A percentile compares a stretch with the other conserved stretches of the same genome.
Evolutionary conservation across 30 jellyfish, hydroid and myxozoan species (phyloP).

Genomic region (Catostylus mosaicus): DNA sequence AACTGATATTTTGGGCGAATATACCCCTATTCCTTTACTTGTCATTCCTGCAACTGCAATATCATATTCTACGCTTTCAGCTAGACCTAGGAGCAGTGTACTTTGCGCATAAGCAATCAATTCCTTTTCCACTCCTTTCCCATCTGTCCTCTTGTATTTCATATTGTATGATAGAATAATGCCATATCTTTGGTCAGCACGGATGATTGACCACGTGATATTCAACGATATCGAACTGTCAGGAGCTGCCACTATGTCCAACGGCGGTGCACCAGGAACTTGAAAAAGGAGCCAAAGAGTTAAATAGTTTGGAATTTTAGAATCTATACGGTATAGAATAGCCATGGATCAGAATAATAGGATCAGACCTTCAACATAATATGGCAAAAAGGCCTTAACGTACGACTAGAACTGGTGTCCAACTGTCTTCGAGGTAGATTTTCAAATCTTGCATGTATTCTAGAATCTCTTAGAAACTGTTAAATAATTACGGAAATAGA

Average conservation of each 20-base stretch:
- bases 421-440: too few relatives aligned
- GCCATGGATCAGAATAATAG: too few relatives aligned
- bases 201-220: slow-evolving; percentile 28
- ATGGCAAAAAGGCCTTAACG: too few relatives aligned
- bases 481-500: too few relatives aligned
- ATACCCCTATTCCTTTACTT: slow-evolving; percentile 42
- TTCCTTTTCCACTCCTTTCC: background rate
- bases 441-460: too few relatives aligned
- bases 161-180: slow-evolving; percentile 12
- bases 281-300: background rate
- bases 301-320: too few relatives aligned
- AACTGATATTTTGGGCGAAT: background rate
- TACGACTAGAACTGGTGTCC: too few relatives aligned
- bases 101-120: background rate
- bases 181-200: slow-evolving; percentile 28
- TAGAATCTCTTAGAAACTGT: too few relatives aligned
- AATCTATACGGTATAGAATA: too few relatives aligned
- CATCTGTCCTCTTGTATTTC: slow-evolving; percentile 35
- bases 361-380: too few relatives aligned
- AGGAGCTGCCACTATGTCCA: slow-evolving; percentile 7
- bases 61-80: slow-evolving; percentile 31
- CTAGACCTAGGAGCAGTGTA: background rate
- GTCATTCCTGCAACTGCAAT: slow-evolving; percentile 63
- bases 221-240: slow-evolving; percentile 6
- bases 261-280: slow-evolving; percentile 54